Conservation (phyloP, 1,140 invertebrate species). For the Eriocheir sinensis region DNA sequence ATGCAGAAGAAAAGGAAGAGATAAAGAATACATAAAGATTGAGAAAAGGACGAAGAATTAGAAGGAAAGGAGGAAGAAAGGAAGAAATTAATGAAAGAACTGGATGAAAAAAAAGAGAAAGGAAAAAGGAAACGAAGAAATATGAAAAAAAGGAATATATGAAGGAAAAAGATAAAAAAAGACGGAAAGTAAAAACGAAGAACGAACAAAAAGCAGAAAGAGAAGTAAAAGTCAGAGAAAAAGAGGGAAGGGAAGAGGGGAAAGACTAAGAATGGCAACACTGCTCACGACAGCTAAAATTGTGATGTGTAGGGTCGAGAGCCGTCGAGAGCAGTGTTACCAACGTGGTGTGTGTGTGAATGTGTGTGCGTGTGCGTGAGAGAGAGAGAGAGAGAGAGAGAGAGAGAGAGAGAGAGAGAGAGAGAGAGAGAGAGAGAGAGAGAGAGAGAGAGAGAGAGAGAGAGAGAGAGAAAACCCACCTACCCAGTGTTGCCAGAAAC, state of each 20-base stretch:
- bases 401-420: constrained; percentile 25
- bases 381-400: constrained; percentile 32
- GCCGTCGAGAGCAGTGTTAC: too few species aligned
- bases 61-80: not conserved
- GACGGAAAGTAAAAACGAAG: not conserved
- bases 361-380: not conserved
- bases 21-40: too few species aligned
- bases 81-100: not conserved
- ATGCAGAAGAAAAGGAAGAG: too few species aligned
- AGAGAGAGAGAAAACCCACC: not conserved
- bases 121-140: not conserved
- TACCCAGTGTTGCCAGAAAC: too few species aligned
- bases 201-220: constrained; percentile 8
- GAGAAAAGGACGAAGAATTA: too few species aligned
- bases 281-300: not conserved
- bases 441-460: not conserved
- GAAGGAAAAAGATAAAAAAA: not conserved
- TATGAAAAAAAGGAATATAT: not conserved
- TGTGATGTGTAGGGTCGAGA: too few species aligned
- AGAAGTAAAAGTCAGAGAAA: too few species aligned
- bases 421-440: not conserved
- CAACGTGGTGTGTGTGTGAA: too few species aligned
- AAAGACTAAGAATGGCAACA: constrained; percentile 36
- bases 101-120: not conserved
- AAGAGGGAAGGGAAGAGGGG: not conserved